Evolutionary conservation across 2,797 vertebrate genomes (phyloP).

Genomic region (Aplochiton taeniatus): DNA sequence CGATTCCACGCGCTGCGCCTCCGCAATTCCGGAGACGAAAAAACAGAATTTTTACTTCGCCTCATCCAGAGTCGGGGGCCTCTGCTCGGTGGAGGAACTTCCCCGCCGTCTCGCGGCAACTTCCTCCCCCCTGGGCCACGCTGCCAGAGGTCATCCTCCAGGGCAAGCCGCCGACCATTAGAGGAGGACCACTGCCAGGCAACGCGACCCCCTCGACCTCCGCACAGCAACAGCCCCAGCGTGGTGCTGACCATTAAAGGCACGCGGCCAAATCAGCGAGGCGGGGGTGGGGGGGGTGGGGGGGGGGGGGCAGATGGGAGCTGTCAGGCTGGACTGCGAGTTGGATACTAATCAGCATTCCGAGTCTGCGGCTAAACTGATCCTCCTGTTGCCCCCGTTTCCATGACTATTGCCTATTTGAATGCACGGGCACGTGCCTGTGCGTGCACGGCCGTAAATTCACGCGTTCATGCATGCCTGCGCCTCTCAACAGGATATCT

Average conservation of each 20-base stretch:
- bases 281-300: constrained; percentile 29
- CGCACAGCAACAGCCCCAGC: constrained; percentile 32
- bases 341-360: no score
- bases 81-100: no score
- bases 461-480: neutral
- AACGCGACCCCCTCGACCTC: constrained; percentile 37
- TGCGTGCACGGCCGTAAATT: neutral
- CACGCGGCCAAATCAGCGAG: constrained; percentile 38
- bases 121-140: no score
- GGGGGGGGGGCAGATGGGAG: constrained; percentile 24
- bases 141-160: no score
- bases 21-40: no score
- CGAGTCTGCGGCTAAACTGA: no score
- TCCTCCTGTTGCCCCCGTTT: no score
- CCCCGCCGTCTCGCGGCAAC: no score
- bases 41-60: no score
- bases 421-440: neutral
- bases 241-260: constrained; percentile 37
- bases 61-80: no score
- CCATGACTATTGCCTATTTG: neutral
- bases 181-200: constrained; percentile 17
- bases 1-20: no score
- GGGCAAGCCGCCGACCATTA: neutral
- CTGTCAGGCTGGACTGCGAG: no score
- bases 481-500: constrained; percentile 2